Percentiles rank a stretch among this genome's conserved stretches.
phyloP scores from a whole-genome alignment of 2,797 vertebrate species.

The Podarcis siculus region DNA sequence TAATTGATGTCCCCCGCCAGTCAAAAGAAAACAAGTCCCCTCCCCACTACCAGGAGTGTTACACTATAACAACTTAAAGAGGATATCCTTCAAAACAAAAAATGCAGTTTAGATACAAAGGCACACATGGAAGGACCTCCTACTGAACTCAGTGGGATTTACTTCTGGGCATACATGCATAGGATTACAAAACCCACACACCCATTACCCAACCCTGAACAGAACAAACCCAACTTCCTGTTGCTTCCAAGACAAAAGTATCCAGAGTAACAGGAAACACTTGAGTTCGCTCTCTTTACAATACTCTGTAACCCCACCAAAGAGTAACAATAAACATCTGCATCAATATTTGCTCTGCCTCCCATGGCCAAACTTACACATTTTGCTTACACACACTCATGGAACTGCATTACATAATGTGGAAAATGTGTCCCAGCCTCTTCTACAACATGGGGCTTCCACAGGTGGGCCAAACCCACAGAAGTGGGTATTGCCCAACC shows the following conservation, averaged over 20 bases:
- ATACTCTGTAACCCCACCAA: background rate
- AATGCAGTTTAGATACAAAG: background rate
- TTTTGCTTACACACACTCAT: background rate
- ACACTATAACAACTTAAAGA: background rate
- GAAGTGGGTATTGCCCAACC: background rate
- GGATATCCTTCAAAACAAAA: background rate
- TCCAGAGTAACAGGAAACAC: background rate
- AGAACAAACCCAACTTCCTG: background rate
- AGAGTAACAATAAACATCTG: background rate
- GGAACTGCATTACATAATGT: background rate
- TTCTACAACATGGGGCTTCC: background rate
- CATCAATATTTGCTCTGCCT: background rate
- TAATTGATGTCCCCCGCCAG: background rate
- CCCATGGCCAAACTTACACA: background rate
- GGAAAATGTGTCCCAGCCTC: background rate
- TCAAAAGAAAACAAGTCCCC: background rate
- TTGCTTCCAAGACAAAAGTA: background rate
- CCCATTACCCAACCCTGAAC: background rate
- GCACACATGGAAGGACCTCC: background rate
- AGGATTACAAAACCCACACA: background rate
- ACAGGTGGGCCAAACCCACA: background rate
- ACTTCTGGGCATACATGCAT: background rate
- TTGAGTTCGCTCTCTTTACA: background rate
- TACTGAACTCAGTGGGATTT: background rate
- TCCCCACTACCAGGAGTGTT: background rate